Evolutionary conservation across 2,888 invertebrate genomes (phyloP).

Genomic region (Drosophila cognata): DNA sequence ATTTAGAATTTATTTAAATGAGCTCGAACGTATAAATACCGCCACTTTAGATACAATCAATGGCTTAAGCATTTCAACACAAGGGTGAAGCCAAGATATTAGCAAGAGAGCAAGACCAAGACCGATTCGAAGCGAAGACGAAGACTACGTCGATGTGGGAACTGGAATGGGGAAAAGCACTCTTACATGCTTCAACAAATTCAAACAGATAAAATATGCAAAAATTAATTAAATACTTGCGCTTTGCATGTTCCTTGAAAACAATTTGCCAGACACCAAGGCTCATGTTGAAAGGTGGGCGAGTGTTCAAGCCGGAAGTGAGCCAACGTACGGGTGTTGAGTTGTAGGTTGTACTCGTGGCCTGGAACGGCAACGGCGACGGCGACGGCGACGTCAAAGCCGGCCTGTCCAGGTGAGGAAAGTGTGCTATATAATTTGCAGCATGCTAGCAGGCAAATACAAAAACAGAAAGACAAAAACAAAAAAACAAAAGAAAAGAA

Average conservation of each 20-base stretch:
- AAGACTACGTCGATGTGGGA: background rate
- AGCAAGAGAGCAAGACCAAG: constrained; percentile 23
- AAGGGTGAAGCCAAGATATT: constrained; percentile 66
- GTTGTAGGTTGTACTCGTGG: constrained; percentile 66
- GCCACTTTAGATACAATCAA: constrained; percentile 79
- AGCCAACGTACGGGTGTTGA: constrained; percentile 62
- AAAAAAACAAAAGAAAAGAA: constrained; percentile 9
- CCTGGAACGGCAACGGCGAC: constrained; percentile 24
- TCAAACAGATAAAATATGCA: constrained; percentile 82
- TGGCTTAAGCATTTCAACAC: constrained; percentile 81
- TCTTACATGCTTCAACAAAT: constrained; percentile 80
- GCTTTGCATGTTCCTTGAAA: constrained; percentile 82
- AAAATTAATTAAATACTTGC: constrained; percentile 82
- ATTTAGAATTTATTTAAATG: constrained; percentile 79
- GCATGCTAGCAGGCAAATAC: constrained; percentile 69
- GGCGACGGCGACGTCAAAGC: constrained; percentile 62
- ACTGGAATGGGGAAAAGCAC: constrained; percentile 35
- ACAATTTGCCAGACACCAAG: constrained; percentile 83
- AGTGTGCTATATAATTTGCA: constrained; percentile 81
- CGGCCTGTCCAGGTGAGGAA: constrained; percentile 80
- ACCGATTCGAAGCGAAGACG: constrained; percentile 4
- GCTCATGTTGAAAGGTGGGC: constrained; percentile 80
- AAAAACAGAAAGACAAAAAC: constrained; percentile 11
- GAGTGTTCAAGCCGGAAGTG: constrained; percentile 67
- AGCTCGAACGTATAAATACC: constrained; percentile 77